Evolutionary conservation across 2,113 vertebrate genomes (phyloP).

Genomic region (Poeciliopsis turrubarensis): DNA sequence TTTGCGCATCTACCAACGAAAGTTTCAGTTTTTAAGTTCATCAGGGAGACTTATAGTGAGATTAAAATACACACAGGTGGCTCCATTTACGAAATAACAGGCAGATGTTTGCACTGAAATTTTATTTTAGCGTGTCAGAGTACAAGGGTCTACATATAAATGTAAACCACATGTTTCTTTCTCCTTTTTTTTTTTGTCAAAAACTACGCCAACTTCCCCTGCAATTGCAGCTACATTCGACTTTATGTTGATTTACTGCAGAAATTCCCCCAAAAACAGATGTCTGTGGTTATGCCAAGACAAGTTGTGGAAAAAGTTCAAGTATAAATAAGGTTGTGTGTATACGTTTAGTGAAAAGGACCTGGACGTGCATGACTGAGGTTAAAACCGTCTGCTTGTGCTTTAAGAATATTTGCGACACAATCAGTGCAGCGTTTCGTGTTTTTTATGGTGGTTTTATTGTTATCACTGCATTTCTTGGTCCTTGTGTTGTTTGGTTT

Average conservation of each 20-base stretch:
- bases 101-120: not conserved
- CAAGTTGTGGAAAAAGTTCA: no score
- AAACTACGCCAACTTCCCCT: not conserved
- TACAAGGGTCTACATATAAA: not conserved
- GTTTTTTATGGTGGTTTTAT: not conserved
- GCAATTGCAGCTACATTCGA: not conserved
- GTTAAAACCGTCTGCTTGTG: not conserved
- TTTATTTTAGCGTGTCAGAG: not conserved
- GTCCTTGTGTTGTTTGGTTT: not conserved
- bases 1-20: no score
- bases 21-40: no score
- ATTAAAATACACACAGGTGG: not conserved
- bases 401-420: not conserved
- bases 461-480: not conserved
- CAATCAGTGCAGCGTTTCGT: not conserved
- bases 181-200: not conserved
- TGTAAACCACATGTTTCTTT: not conserved
- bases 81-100: not conserved
- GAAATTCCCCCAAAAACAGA: not conserved
- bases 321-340: no score
- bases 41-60: not conserved
- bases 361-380: not conserved
- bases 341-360: not conserved
- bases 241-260: not conserved
- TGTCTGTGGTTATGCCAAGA: no score